Evolutionary conservation across 2,797 vertebrate species (phyloP), one percentile per base, ranked within the genome.

Genomic region (Hozukius guyotensis): DNA sequence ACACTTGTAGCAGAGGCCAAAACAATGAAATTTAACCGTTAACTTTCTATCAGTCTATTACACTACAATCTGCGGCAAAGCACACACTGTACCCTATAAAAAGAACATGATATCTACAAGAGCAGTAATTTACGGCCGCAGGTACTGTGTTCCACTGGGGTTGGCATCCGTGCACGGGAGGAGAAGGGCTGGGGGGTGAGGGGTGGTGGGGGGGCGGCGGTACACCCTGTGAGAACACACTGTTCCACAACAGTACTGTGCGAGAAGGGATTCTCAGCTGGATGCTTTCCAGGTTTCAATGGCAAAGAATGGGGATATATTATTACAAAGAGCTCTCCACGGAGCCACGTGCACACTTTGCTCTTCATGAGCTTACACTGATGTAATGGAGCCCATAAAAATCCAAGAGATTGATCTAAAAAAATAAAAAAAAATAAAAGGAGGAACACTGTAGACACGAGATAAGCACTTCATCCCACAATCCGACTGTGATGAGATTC

Each of bases 161-260:
- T 63, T 90, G 82, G 90, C 88, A 89, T 93, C 82, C 63, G 82
- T 52, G 36, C 67, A 25, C n/a, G 4, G 27, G 34, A 6, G 25
- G 32, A 63, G 11, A n/a, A 22, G 7, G 55, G 16, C 1, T 1
- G 3, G 12, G 3, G 12, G 34, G 5, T 34, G 11, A 29, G 31
- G 29, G 66, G 14, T 27, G 7, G 53, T 11, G 14, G 34, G 5
- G 32, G 38, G 24, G 67, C 34, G 67, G 80, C 72, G 24, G 90
- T 76, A 92, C 93, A 88, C 77, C 36, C 73, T 86, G 91, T 87
- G 75, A 92, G 94, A 94, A 95, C 95, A 93, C 76, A 52, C 80
- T 94, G 93, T 95, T 90, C 94, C 87, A 82, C 68, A 89, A 85
- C 91, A 89, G 79, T 11, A 62, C 73, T 31, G 80, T 52, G 77